A percentile compares a stretch with the other conserved stretches of the same genome.
phyloP scores from a whole-genome alignment of 2,888 invertebrate species.

The Neoitamus cyanurus region DNA sequence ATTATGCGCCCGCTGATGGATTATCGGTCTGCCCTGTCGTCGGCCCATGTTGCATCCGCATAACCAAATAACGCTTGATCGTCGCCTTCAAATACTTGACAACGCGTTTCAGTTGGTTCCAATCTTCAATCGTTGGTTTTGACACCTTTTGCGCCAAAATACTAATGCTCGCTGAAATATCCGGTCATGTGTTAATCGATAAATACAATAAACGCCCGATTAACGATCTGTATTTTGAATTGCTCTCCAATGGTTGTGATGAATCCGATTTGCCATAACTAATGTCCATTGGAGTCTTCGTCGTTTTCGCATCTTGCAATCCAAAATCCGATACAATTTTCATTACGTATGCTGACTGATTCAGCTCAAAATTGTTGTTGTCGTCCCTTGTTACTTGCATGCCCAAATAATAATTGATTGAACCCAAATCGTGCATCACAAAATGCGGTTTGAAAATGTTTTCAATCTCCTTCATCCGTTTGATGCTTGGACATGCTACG shows the following conservation, averaged over 20 bases:
- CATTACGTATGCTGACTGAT: constrained; percentile 49
- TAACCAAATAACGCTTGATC: constrained; percentile 50
- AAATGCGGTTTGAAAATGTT: constrained; percentile 41
- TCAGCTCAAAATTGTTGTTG: constrained; percentile 47
- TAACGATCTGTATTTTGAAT: constrained; percentile 45
- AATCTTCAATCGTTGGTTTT: constrained; percentile 55
- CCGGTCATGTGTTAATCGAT: constrained; percentile 54
- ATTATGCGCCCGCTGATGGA: constrained; percentile 58
- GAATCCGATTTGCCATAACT: constrained; percentile 47
- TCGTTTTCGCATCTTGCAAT: constrained; percentile 49
- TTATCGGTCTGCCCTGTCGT: constrained; percentile 56
- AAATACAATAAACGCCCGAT: constrained; percentile 54
- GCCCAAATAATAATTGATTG: constrained; percentile 45
- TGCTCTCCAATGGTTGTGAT: constrained; percentile 20
- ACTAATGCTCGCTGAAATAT: constrained; percentile 52
- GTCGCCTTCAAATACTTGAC: constrained; percentile 50
- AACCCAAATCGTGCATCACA: constrained; percentile 44
- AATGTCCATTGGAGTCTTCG: constrained; percentile 47
- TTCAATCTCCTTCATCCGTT: constrained; percentile 25
- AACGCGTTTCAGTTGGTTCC: constrained; percentile 57
- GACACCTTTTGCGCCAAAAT: constrained; percentile 56
- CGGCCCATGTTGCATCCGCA: constrained; percentile 60
- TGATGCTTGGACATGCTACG: constrained; percentile 27
- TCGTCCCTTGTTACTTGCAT: constrained; percentile 46
- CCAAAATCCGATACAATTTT: constrained; percentile 50